Conservation (phyloP, 1,140 invertebrate genomes). For the Plectrocnemia conspersa region DNA sequence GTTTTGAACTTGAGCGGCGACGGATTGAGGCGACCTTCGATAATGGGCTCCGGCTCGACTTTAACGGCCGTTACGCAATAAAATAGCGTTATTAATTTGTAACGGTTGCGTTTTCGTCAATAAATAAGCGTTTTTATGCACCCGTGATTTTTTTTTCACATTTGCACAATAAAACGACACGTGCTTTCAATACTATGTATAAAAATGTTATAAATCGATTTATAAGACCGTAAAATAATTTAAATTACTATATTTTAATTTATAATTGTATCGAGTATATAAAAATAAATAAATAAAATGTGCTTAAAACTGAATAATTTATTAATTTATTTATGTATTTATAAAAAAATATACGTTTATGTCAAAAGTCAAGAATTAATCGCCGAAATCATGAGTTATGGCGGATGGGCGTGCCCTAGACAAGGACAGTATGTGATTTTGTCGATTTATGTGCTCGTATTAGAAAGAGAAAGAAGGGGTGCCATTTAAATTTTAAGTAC, state of each 20-base stretch:
- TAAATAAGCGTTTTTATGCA: too few species aligned
- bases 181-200: conserved; percentile 5
- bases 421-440: conserved; percentile 20
- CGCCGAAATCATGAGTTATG: conserved; percentile 27
- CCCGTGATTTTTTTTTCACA: not conserved
- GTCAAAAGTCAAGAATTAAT: conserved; percentile 27
- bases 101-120: too few species aligned
- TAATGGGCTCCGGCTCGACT: too few species aligned
- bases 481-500: conserved; percentile 20
- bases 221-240: not conserved
- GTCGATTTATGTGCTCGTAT: conserved; percentile 8
- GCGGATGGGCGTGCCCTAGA: conserved; percentile 33
- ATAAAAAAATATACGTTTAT: conserved; percentile 13
- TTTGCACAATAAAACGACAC: not conserved
- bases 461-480: conserved; percentile 25
- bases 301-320: not conserved
- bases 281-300: not conserved
- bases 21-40: too few species aligned
- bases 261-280: not conserved
- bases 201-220: conserved; percentile 7
- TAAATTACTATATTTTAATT: conserved; percentile 1
- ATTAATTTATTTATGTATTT: not conserved
- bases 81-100: too few species aligned
- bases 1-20: conserved; percentile 8
- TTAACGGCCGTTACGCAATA: too few species aligned